These are phyloP conservation scores for Lemur catta DNA, from an alignment of 2,797 vertebrate genomes.

Conservation along the genomic window DNA sequence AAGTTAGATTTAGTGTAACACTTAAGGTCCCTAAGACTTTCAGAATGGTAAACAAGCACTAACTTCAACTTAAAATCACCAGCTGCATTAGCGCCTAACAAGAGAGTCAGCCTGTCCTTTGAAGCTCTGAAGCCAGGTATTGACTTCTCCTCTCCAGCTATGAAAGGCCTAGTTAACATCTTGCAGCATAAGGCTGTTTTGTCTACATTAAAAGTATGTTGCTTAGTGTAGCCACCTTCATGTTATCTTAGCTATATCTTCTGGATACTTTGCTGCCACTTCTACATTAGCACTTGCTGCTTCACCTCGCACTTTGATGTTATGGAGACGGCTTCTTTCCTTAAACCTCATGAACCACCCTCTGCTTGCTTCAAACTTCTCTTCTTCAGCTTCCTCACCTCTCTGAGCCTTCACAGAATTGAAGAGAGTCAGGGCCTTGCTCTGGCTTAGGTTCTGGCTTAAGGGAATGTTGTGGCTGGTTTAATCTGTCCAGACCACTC, in stretches of 20 bases:
- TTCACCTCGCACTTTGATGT: background rate
- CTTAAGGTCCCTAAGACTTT: background rate
- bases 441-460: background rate
- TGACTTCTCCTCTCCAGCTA: background rate
- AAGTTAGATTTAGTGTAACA: background rate
- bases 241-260: background rate
- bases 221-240: background rate
- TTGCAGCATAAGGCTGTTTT: background rate
- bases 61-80: background rate
- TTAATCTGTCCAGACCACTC: background rate
- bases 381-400: background rate
- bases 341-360: background rate
- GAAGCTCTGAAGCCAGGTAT: background rate
- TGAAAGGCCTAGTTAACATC: background rate
- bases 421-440: background rate
- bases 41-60: background rate
- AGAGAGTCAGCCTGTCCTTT: background rate
- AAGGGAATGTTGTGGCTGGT: background rate
- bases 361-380: background rate
- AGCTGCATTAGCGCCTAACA: background rate
- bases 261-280: background rate
- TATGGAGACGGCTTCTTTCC: background rate
- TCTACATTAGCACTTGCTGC: background rate
- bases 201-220: background rate
- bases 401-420: background rate